Base-by-base conservation (phyloP, 2,888 invertebrate species). In the Phoenoteleia sp. region DNA sequence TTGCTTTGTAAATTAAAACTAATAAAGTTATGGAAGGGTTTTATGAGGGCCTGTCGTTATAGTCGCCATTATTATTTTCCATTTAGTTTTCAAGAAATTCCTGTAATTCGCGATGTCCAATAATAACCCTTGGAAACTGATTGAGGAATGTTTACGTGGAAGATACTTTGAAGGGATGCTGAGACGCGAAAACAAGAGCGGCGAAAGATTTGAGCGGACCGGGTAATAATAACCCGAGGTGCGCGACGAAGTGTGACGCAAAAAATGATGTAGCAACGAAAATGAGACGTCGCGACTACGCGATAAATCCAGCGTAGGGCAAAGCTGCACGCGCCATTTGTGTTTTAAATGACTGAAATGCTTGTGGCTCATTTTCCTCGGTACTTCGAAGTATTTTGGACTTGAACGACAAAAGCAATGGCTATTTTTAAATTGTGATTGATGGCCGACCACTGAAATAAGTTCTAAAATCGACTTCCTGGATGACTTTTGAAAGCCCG, bases 331-430 rank as follows among this genome's bases (percentile, higher is more conserved):
- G 47, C 27, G 45, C 62, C 71, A 71, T 79, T 79, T 54, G 67
- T 64, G 56, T 71, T 79, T 56, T 36, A 42, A 54, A 71, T 71
- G 33, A 23, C 15, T 47, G 54, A 71, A 79, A 71, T 64, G 36
- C 17, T 33, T 49, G 42, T 23, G 60, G 33, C 25, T 71, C 23
- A 29, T 79, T 64, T 79, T 52, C 42, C 29, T 21, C 9, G 11
- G 13, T 19, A 60, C 45, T 52, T 66, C 11, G 42, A 39, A 42
- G 58, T 77, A 79, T 79, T 79, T 79, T 47, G n/a, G 49, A 47
- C 27, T 42, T 33, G 9, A 36, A 74, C 39, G 29, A 33, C 60
- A 72, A 60, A 60, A 49, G 49, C 11, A 21, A 47, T 25, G 47
- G 3, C 33, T 72, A 47, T 45, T 58, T 72, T 72, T 71, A 29